Evolutionary conservation across 2,888 invertebrate genomes (phyloP), one percentile per base, ranked within the genome.

Genomic region (Pomacea canaliculata): DNA sequence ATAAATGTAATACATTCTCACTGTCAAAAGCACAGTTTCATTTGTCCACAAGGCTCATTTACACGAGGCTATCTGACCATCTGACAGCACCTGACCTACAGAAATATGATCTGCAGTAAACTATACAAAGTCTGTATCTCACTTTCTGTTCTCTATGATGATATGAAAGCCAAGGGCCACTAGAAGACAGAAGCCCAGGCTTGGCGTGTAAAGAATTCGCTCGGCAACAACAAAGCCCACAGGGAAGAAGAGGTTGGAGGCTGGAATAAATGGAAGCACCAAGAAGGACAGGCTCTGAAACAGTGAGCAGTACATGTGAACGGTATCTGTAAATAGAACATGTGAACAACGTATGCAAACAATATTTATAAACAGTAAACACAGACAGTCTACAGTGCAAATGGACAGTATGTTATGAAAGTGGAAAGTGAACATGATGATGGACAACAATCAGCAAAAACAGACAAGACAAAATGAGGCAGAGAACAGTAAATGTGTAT

Each of bases 211-310:
- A 8, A 98, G 93, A 69, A 98, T 95, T 83, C 98, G 93, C 92
- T 98, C 98, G 3, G 98, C 98, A 56, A 98, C 95, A 80, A 98
- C 98, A 91, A 98, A 98, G 2, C 98, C 98, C 73, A 98, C 98
- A 0, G 98, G 97, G 92, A 98, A 98, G 92, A 98, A 98, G 71
- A 98, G 93, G 93, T 98, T 98, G 73, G 97, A 97, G 0, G 98
- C 98, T 74, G 98, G 98, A 81, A 98, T 92, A 91, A 98, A 98
- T 73, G 98, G 98, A 76, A 98, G 92, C 76, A 96, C 94, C 89
- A 97, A 93, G 89, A 98, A 93, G 63, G 97, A 94, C 83, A 97
- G 92, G 85, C 96, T 94, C 96, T 90, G 87, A 63, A 63, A 63
- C n/a, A 60, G 37, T 37, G 16, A 60, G 7, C 7, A 19, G 60